These are phyloP conservation scores for Drymodes brunneopygia DNA, from an alignment of 2,113 vertebrate genomes.

Conservation along the genomic window DNA sequence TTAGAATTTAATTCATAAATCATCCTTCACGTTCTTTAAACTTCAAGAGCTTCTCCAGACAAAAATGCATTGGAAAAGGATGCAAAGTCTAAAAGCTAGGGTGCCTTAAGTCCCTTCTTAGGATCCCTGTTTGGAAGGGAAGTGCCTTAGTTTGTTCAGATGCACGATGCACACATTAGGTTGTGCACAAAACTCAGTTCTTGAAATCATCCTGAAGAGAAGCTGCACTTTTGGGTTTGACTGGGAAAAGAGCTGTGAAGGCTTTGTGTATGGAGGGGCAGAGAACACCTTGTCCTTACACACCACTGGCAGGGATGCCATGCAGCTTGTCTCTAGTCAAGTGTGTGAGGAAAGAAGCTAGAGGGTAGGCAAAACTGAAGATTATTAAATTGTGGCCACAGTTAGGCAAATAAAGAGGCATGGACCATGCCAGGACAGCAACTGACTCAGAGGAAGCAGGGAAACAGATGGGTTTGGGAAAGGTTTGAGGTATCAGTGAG, in stretches of 20 bases:
- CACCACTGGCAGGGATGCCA: neutral
- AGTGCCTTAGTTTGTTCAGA: neutral
- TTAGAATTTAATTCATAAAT: neutral
- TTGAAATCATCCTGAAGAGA: neutral
- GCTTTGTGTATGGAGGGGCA: neutral
- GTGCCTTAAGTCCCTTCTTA: neutral
- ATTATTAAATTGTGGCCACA: neutral
- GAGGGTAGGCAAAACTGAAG: neutral
- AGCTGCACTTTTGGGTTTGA: neutral
- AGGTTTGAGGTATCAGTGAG: fast-evolving
- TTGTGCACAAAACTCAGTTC: neutral
- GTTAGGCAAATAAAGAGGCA: neutral
- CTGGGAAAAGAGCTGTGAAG: neutral
- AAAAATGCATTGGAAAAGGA: neutral
- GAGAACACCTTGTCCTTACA: neutral
- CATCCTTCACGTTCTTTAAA: neutral
- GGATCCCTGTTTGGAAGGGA: neutral
- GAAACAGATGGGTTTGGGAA: neutral
- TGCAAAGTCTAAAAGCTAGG: neutral
- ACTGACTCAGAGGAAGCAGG: neutral
- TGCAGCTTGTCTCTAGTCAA: neutral
- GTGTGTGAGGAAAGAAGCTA: neutral
- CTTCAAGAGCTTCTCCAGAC: neutral
- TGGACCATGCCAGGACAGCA: neutral
- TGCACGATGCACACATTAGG: fast-evolving